Evolutionary conservation across 2,113 vertebrate species (phyloP).

Genomic region (Falco punctatus): DNA sequence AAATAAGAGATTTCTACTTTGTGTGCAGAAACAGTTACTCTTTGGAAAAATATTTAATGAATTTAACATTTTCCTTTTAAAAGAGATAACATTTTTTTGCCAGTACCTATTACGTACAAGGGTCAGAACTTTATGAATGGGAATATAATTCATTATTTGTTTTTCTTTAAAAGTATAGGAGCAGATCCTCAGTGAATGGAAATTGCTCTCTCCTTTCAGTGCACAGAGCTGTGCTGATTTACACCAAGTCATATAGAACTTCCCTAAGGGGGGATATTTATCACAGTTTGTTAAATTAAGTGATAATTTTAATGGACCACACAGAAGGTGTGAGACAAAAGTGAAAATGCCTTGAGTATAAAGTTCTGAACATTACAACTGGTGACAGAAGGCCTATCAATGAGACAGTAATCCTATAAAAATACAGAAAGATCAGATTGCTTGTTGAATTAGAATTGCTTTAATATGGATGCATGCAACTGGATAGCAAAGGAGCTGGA

Average conservation of each 20-base stretch:
- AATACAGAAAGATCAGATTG: conserved; percentile 47
- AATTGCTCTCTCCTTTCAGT: background rate
- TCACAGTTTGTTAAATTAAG: conserved; percentile 19
- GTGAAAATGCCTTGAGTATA: conserved; percentile 12
- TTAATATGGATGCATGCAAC: conserved; percentile 27
- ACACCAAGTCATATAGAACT: background rate
- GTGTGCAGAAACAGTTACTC: background rate
- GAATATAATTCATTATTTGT: background rate
- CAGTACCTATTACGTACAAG: background rate
- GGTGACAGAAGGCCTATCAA: conserved; percentile 65
- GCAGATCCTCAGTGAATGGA: background rate
- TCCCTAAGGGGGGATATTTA: background rate
- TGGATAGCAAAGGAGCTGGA: conserved; percentile 45
- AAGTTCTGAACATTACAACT: conserved; percentile 33
- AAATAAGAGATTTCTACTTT: background rate
- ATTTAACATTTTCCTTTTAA: background rate
- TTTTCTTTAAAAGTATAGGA: background rate
- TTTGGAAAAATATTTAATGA: background rate
- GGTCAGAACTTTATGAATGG: background rate
- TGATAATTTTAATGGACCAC: conserved; percentile 1
- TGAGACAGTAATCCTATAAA: conserved; percentile 52
- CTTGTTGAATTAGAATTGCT: conserved; percentile 20
- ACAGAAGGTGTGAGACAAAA: conserved; percentile 33
- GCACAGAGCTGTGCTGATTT: background rate
- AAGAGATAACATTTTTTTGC: background rate